Evolutionary conservation across 92 coral and sea anemone species (phyloP).

Genomic region (Palythoa grandis): DNA sequence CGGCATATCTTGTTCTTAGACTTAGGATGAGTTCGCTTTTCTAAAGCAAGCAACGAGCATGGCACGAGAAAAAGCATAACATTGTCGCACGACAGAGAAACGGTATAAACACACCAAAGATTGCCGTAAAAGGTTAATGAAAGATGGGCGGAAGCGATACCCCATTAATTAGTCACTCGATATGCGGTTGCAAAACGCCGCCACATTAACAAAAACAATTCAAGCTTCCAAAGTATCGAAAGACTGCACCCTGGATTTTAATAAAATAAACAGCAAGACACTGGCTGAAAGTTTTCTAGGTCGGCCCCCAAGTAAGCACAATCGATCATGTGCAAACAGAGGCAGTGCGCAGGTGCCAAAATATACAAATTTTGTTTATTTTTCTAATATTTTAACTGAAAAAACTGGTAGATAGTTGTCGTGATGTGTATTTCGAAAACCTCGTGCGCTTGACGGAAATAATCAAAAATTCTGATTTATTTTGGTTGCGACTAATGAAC

Average conservation of each 20-base stretch:
- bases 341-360: background rate
- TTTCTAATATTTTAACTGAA: background rate
- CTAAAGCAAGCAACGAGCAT: background rate
- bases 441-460: background rate
- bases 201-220: slow-evolving; percentile 21
- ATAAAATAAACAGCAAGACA: slow-evolving; percentile 22
- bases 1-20: slow-evolving; percentile 9
- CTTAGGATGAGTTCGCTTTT: background rate
- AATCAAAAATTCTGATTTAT: background rate
- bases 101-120: background rate
- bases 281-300: background rate
- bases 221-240: slow-evolving; percentile 4
- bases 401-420: background rate
- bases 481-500: background rate
- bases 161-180: background rate
- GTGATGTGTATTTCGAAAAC: background rate
- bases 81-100: background rate
- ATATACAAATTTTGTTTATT: background rate
- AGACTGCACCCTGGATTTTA: background rate
- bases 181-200: slow-evolving; percentile 24
- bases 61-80: slow-evolving; percentile 19
- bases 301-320: slow-evolving; percentile 2
- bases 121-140: slow-evolving; percentile 11
- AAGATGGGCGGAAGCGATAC: slow-evolving; percentile 25
- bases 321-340: background rate